Evolutionary conservation across 2,797 vertebrate genomes (phyloP), one percentile per base, ranked within the genome.

Genomic region (Diplodus puntazzo): DNA sequence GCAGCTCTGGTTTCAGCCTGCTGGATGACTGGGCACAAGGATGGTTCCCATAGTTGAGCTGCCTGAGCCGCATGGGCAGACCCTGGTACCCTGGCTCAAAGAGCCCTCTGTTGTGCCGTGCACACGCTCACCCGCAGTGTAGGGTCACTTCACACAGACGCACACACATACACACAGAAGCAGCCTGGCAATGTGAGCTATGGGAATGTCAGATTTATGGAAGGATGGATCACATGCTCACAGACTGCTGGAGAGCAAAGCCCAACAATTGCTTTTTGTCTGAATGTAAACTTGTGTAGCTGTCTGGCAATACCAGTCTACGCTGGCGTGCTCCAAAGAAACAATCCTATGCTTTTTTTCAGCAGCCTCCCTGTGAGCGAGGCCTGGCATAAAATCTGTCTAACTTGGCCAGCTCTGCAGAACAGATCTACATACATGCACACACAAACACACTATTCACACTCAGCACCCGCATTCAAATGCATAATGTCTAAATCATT

Each of bases 221-320:
- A 71, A 49, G 84, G 91, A 85, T 85, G 72, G 89, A 93, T 95
- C 95, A 93, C 95, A 92, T 95, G 94, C 87, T 93, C 87, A 69
- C 85, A 85, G 90, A 90, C 90, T 92, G 74, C 25, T 91, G 76
- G 11, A 91, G 92, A 85, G 72, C 60, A 68, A 77, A 83, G 77
- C 63, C 65, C 85, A 95, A 96, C 94, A 96, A 95, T 92, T 80
- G 69, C 85, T 89, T 95, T 95, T 96, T 96, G 96, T 97, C 92
- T 92, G 86, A 94, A 88, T 90, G 92, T 90, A 88, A 89, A 92
- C 92, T 81, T 85, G 80, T 88, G 74, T 91, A 93, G 92, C 82
- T 84, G 91, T 92, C 94, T 96, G 95, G 95, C 95, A 95, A 84
- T 88, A 89, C 86, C 93, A 92, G 39, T 34, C 68, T 25, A n/a